Conservation (phyloP, 2,113 vertebrate species). For the Laticauda colubrina region DNA sequence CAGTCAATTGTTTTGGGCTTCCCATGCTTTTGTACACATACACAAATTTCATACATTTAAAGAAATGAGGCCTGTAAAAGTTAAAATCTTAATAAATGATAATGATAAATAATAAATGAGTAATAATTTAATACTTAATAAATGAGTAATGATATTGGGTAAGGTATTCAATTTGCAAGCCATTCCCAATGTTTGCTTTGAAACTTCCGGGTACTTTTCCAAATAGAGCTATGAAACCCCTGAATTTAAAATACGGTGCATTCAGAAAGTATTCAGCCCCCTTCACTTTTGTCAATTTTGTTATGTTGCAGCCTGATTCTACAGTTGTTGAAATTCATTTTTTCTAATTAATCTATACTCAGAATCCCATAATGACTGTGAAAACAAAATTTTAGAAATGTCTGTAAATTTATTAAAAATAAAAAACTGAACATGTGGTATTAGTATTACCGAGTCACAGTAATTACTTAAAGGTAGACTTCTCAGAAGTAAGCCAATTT, state of each 20-base stretch:
- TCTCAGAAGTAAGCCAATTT: not conserved
- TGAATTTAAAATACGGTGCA: not conserved
- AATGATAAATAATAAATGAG: not conserved
- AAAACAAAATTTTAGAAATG: not conserved
- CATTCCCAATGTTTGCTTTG: not conserved
- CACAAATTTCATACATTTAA: not conserved
- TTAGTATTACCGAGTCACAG: not conserved
- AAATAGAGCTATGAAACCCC: not conserved
- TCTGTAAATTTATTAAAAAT: not conserved
- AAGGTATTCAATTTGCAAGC: not conserved
- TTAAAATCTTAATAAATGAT: not conserved
- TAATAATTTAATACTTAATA: too few species aligned
- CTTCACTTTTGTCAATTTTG: not conserved
- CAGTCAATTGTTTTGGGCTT: not conserved
- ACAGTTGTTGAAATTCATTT: not conserved
- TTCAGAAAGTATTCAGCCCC: not conserved
- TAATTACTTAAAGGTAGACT: not conserved
- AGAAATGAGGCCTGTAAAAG: not conserved
- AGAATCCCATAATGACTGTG: not conserved
- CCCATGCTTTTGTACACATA: not conserved
- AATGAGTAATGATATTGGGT: not conserved
- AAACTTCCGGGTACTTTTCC: not conserved
- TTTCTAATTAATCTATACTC: not conserved
- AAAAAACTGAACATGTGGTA: too few species aligned
- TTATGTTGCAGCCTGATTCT: not conserved